Evolutionary conservation across 2,888 invertebrate genomes (phyloP), one percentile per base, ranked within the genome.

Genomic region (Diarsia mendica): DNA sequence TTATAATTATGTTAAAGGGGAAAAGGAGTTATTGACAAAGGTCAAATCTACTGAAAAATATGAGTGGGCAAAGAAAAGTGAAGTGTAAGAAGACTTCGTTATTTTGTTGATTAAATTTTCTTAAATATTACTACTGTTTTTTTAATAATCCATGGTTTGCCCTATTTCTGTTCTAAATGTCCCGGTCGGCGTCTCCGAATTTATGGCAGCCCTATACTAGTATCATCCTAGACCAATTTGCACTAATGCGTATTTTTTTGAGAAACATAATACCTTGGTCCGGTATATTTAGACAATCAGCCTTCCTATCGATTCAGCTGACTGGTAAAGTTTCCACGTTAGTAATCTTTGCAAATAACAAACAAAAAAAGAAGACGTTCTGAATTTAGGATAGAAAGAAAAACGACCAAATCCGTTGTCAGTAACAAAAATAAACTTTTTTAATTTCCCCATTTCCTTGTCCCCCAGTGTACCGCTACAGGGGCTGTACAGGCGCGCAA

Each of bases 401-500:
- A 71, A 71, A 15, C 18, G 44, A 76, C 55, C 13, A 49, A 13
- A 44, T 28, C 48, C 15, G 44, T 55, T 64, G 18, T 63, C n/a
- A 72, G 15, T 64, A 51, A 55, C 23, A n/a, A 64, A 73, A 53
- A 48, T 9, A 44, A 53, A 66, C 53, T 79, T 79, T 63, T 77
- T 64, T 63, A 63, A 74, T 67, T 63, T 72, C 23, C 65, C 51
- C 9, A 13, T 77, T 70, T 46, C 13, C 4, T 0, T 77, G 82
- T 55, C 77, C 76, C 13, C 49, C 33, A 74, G 75, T 85, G 77
- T 75, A 85, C 39, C n/a, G 65, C 67, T 67, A 48, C 60, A n/a
- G 82, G 77, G 85, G 70, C 63, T 44, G 77, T 68, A 75, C 77
- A 71, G 66, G 66, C 75, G 51, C 75, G 44, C 51, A 72, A 69